Evolutionary conservation across 2,113 vertebrate species (phyloP).

Genomic region (Pseudorectes ferrugineus): DNA sequence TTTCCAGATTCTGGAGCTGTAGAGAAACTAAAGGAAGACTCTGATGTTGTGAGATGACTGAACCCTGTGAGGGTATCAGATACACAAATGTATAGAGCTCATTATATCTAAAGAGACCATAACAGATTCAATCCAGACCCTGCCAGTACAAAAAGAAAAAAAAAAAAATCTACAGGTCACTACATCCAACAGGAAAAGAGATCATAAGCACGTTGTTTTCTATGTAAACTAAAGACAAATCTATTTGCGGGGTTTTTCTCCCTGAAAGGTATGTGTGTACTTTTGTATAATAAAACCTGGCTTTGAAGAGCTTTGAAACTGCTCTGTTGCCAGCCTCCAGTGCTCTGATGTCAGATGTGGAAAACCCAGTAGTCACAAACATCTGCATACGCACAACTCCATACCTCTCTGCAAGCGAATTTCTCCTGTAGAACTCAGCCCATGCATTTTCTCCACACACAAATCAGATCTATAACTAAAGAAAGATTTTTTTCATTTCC

Average conservation of each 20-base stretch:
- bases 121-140: background rate
- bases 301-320: background rate
- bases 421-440: background rate
- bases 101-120: background rate
- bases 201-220: background rate
- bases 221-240: background rate
- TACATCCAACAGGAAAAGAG: background rate
- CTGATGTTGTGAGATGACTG: background rate
- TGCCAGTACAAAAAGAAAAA: background rate
- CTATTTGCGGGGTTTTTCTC: fast-evolving
- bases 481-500: background rate
- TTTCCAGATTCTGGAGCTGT: background rate
- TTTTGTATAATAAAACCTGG: background rate
- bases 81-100: background rate
- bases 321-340: background rate
- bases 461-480: background rate
- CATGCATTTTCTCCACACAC: background rate
- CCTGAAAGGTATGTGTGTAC: fast-evolving
- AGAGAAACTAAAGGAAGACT: background rate
- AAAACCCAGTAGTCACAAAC: fast-evolving
- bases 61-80: background rate
- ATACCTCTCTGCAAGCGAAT: background rate
- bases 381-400: background rate
- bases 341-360: background rate
- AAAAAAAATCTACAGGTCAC: background rate